These are phyloP conservation scores for Chrysocyon brachyurus DNA, from an alignment of 2,797 vertebrate genomes.

Conservation along the genomic window DNA sequence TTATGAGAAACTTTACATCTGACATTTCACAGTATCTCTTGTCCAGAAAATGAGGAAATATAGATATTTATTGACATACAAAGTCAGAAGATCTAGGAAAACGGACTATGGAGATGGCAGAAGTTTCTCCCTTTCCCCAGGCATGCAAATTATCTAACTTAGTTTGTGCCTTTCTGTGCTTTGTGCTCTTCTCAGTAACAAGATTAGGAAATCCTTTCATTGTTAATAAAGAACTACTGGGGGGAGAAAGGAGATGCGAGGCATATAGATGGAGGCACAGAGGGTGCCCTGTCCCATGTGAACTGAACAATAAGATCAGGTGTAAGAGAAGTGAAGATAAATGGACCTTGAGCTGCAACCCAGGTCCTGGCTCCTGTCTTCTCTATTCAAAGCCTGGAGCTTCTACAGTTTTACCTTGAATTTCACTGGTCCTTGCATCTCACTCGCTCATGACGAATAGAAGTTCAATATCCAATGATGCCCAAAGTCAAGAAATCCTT, in stretches of 20 bases:
- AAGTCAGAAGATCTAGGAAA: constrained; percentile 78
- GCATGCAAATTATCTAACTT: constrained; percentile 74
- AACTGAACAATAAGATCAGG: too few species aligned
- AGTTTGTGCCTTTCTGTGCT: constrained; percentile 78
- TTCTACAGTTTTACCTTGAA: too few species aligned
- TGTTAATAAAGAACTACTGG: constrained; percentile 77
- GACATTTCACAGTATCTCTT: constrained; percentile 87
- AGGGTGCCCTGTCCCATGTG: too few species aligned
- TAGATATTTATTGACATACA: constrained; percentile 85
- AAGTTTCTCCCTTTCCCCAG: constrained; percentile 14
- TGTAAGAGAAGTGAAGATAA: too few species aligned
- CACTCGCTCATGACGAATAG: too few species aligned
- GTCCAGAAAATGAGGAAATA: constrained; percentile 82
- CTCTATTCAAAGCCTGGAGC: too few species aligned
- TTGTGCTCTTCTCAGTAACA: constrained; percentile 67
- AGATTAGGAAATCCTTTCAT: constrained; percentile 79
- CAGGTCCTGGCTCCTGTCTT: too few species aligned
- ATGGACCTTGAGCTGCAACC: too few species aligned
- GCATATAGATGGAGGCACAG: neutral
- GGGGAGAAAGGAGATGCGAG: neutral
- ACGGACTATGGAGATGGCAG: constrained; percentile 78
- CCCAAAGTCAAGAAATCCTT: too few species aligned
- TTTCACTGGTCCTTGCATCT: too few species aligned
- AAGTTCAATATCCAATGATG: too few species aligned
- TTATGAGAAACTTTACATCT: too few species aligned